phyloP scores from a whole-genome alignment of 2,888 invertebrate species.

The Pycnomerus fuliginosus region DNA sequence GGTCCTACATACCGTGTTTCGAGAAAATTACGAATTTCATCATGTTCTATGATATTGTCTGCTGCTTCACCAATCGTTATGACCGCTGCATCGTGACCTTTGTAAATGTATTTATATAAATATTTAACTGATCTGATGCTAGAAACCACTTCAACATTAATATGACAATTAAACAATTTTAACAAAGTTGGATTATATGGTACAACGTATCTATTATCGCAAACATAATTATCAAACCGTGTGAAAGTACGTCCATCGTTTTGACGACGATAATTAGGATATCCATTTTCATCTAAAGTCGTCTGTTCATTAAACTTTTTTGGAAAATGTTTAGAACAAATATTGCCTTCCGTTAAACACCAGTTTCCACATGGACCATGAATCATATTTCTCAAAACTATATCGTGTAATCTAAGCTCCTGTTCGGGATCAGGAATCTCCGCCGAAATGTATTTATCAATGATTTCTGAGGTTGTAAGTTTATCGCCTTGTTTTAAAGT shows the following conservation, averaged over 20 bases:
- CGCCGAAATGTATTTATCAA: conserved; percentile 2
- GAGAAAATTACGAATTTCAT: neutral
- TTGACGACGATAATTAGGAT: neutral
- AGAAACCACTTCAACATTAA: conserved; percentile 11
- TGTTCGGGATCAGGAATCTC: neutral
- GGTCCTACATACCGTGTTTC: neutral
- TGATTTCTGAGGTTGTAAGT: neutral
- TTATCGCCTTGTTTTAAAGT: conserved; percentile 2
- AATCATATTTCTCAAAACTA: neutral
- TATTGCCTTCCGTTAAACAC: neutral
- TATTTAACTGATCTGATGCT: neutral
- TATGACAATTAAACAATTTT: conserved; percentile 12
- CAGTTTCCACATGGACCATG: conserved; percentile 5
- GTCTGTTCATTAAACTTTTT: neutral
- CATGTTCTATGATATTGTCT: neutral
- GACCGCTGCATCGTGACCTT: neutral
- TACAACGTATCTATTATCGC: conserved; percentile 3
- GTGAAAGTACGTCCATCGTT: neutral
- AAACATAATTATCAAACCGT: neutral
- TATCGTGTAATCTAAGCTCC: neutral
- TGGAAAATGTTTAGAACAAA: neutral
- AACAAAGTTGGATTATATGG: conserved; percentile 6
- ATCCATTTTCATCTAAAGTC: neutral
- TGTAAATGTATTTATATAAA: neutral
- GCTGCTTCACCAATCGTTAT: neutral